phyloP scores from a whole-genome alignment of 2,113 vertebrate genomes.

The Phalacrocorax carbo region DNA sequence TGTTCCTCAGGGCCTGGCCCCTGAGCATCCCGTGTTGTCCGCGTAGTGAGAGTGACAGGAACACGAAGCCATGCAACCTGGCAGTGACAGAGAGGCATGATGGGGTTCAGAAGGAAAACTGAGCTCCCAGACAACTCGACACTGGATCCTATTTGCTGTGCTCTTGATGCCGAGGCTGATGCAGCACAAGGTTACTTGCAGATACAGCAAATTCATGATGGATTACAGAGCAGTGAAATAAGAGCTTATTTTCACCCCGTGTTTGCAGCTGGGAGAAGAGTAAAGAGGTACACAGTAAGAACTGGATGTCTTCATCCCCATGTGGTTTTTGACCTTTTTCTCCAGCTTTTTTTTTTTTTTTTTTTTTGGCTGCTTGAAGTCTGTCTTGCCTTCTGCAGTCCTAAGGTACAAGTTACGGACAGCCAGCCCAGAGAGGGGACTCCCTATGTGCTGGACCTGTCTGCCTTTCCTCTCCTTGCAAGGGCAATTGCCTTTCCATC shows the following conservation, averaged over 20 bases:
- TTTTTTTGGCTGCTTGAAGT: not conserved
- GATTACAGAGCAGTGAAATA: not conserved
- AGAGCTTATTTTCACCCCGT: not conserved
- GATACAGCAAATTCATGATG: not conserved
- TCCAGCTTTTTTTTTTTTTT: not conserved
- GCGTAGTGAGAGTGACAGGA: not conserved
- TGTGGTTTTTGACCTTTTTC: not conserved
- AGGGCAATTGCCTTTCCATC: not conserved
- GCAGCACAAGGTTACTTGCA: not conserved
- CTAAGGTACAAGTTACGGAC: not conserved
- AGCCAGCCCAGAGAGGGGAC: not conserved
- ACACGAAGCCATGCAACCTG: not conserved
- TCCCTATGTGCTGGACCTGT: accelerated
- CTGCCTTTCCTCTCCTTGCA: not conserved
- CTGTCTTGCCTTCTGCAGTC: not conserved
- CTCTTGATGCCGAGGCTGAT: not conserved
- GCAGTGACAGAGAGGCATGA: not conserved
- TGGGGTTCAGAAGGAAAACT: not conserved
- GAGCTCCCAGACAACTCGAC: not conserved
- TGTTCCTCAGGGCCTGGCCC: not conserved
- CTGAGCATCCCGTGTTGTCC: accelerated
- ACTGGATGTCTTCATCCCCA: not conserved
- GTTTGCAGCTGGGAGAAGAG: not conserved
- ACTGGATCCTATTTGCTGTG: not conserved
- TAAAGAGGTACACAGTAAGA: not conserved